Evolutionary conservation across 2,113 vertebrate species (phyloP).

Genomic region (Oreotrochilus melanogaster): DNA sequence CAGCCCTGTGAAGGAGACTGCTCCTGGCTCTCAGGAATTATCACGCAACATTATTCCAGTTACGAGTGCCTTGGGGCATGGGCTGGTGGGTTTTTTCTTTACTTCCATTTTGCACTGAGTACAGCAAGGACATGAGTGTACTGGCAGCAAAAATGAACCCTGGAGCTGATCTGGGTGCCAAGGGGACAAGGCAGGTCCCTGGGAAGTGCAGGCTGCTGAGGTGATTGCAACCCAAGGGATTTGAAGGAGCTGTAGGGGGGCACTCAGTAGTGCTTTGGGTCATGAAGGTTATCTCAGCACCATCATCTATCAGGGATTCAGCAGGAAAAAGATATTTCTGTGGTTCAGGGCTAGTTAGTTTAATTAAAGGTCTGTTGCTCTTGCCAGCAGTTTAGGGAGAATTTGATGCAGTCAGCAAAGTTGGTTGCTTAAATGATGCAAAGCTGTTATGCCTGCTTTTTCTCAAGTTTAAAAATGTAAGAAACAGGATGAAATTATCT

Average conservation of each 20-base stretch:
- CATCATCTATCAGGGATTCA: neutral
- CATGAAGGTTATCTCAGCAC: neutral
- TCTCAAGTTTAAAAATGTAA: neutral
- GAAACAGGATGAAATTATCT: neutral
- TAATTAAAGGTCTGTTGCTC: conserved; percentile 13
- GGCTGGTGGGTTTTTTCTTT: neutral
- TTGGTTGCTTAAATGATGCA: neutral
- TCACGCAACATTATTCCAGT: neutral
- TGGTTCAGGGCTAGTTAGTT: conserved; percentile 11
- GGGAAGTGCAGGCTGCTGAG: neutral
- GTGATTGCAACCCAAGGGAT: neutral
- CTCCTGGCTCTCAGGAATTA: neutral
- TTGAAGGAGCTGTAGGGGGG: neutral
- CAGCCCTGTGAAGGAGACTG: neutral
- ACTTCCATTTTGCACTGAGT: neutral
- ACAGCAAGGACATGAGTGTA: neutral
- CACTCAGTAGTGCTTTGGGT: neutral
- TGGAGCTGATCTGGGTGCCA: neutral
- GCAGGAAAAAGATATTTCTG: neutral
- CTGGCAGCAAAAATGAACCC: neutral
- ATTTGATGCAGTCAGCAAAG: conserved; percentile 4
- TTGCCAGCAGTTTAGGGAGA: neutral
- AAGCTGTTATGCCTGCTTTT: neutral
- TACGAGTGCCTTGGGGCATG: neutral
- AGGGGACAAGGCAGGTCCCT: neutral